Percentiles rank a stretch among this genome's conserved stretches.
Conservation (phyloP, 2,113 vertebrate genomes). For the Petrocephalus microphthalmus region DNA sequence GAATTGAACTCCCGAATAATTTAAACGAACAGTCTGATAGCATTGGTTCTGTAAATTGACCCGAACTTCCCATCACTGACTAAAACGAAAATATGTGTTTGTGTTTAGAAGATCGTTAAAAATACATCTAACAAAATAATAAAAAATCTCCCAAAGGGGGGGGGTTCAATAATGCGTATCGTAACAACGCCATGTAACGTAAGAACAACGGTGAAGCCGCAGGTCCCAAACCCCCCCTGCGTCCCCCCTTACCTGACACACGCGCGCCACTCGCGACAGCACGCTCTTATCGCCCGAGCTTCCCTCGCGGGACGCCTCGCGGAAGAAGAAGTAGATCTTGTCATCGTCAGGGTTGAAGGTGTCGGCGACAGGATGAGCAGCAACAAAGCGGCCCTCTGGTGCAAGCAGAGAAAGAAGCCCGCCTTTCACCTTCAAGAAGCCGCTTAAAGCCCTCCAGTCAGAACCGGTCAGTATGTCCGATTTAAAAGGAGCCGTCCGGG, state of each 20-base stretch:
- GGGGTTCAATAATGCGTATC: not conserved
- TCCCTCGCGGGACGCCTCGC: slow-evolving; percentile 84
- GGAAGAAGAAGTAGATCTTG: slow-evolving; percentile 98
- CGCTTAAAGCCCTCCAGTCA: not conserved
- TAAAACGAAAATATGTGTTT: not conserved
- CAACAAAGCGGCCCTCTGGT: slow-evolving; percentile 90
- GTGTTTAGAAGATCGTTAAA: not conserved
- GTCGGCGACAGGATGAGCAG: slow-evolving; percentile 83
- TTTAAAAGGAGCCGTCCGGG: not conserved
- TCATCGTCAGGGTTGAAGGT: slow-evolving; percentile 95
- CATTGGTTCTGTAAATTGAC: not conserved
- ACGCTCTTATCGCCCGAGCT: slow-evolving; percentile 79
- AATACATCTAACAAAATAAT: not conserved
- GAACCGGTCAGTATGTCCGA: not conserved
- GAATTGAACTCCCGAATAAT: not conserved
- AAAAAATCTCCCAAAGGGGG: not conserved
- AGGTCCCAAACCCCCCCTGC: not conserved
- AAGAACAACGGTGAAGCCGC: not conserved
- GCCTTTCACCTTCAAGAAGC: slow-evolving; percentile 10
- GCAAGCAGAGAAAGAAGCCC: slow-evolving; percentile 25
- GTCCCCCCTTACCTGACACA: slow-evolving; percentile 79
- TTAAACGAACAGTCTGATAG: not conserved
- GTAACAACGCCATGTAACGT: too few relatives aligned
- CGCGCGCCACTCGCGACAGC: slow-evolving; percentile 86
- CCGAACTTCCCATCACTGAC: not conserved